Evolutionary conservation across 2,888 invertebrate species (phyloP).

Genomic region (Lithophane leautieri): DNA sequence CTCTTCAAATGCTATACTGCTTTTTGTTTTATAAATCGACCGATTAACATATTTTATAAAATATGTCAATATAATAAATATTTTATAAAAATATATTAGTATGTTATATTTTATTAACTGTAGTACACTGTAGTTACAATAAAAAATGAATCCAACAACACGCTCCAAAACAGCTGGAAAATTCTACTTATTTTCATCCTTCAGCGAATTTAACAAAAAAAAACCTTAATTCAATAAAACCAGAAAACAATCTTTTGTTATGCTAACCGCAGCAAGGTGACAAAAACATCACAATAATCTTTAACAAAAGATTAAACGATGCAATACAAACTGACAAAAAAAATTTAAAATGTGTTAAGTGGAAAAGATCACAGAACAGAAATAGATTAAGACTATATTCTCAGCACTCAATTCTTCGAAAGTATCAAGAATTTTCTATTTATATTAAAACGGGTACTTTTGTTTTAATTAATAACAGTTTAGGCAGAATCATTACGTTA

Average conservation of each 20-base stretch:
- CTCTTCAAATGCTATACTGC: background rate
- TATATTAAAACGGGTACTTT: background rate
- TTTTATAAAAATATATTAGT: too few relatives aligned
- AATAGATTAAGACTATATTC: conserved; percentile 18
- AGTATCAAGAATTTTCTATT: background rate
- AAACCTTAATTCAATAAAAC: conserved; percentile 18
- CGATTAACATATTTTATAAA: background rate
- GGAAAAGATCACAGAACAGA: conserved; percentile 4
- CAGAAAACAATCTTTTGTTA: conserved; percentile 41
- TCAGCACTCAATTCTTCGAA: background rate
- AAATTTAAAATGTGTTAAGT: conserved; percentile 3
- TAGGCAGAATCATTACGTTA: background rate
- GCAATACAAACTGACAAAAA: background rate
- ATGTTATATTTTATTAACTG: too few relatives aligned
- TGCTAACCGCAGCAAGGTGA: conserved; percentile 24
- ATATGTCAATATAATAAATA: too few relatives aligned
- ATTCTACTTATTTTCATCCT: conserved; percentile 10
- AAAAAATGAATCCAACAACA: background rate
- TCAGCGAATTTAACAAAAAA: conserved; percentile 3
- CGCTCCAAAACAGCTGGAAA: conserved; percentile 5
- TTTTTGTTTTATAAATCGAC: background rate
- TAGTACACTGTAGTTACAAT: too few relatives aligned
- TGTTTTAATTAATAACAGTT: background rate
- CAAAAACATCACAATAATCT: conserved; percentile 36
- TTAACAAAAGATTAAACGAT: conserved; percentile 36